Base-by-base conservation (phyloP, 1,140 invertebrate species). In the Caenorhabditis brenneri region DNA sequence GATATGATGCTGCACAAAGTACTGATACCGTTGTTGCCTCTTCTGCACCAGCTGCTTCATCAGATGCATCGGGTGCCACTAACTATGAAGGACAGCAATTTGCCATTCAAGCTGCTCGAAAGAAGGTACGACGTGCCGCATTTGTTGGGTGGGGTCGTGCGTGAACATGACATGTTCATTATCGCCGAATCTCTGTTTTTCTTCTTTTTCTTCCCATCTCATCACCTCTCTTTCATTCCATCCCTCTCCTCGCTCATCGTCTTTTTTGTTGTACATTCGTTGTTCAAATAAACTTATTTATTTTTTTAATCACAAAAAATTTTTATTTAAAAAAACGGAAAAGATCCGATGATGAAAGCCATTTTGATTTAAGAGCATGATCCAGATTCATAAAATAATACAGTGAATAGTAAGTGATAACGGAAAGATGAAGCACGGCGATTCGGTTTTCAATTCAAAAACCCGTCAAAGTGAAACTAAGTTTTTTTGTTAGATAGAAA, bases 21-120 rank as follows among this genome's bases (percentile, higher is more conserved):
- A 81, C 49, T 29, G 81, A 60, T 78, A 46, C 81, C 22, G 84
- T 65, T 15, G 78, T 39, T 36, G 80, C 84, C 22, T 53, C n/a
- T 16, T 83, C 82, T 19, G 85, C 85, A 9, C 58, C 85, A 39
- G 82, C 83, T 15, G n/a, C 81, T 27, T 49, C 83, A 46, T 58
- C 79, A 16, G 82, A 78, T 36, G 55, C 60, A 53, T 78, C 83
- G 27, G 79, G 49, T 5, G 55, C 82, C n/a, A 46, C 82, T 2
- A 60, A 65, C 39, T 65, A 83, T 15, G 78, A 74, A 74, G 55
- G 60, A 80, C 39, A 29, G 33, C 69, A 46, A 58, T 51, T 51
- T 36, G 46, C 69, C 36, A 74, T 74, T 42, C 65, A 74, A 74
- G 65, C 65, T 10, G 65, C 65, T n/a, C 33, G 65, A 4, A 74